Percentiles rank a stretch among this genome's conserved stretches.
These are phyloP conservation scores for Anthoscopus minutus DNA, from an alignment of 2,113 vertebrate genomes.

Conservation along the genomic window DNA sequence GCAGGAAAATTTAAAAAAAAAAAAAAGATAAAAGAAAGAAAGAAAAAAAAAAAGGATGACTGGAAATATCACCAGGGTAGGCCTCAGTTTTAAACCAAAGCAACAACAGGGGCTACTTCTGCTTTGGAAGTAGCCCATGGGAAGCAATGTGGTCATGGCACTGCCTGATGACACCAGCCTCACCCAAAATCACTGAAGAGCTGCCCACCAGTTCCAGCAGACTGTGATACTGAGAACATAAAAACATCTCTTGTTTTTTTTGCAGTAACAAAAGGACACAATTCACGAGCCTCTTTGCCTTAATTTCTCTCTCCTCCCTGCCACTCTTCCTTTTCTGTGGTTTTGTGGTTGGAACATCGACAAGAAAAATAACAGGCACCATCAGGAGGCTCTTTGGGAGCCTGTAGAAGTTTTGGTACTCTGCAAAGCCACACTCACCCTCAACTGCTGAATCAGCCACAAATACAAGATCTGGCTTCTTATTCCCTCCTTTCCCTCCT, in stretches of 20 bases:
- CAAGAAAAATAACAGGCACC: neutral
- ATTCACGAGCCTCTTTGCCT: neutral
- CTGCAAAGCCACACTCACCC: neutral
- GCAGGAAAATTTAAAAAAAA: neutral
- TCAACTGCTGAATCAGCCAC: constrained; percentile 26
- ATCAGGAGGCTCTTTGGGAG: neutral
- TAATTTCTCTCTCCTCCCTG: neutral
- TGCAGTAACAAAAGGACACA: neutral
- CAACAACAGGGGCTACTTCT: neutral
- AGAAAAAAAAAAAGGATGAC: neutral
- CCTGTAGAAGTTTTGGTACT: neutral
- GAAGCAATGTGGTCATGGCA: neutral
- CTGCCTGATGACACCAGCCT: neutral
- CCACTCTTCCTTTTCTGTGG: constrained; percentile 2
- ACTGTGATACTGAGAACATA: neutral
- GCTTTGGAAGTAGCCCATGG: neutral
- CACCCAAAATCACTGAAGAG: neutral
- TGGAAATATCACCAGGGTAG: neutral
- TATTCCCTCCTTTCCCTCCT: neutral
- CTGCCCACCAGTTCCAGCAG: neutral
- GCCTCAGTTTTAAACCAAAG: neutral
- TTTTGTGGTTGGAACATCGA: neutral
- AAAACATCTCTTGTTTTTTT: neutral
- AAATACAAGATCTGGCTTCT: neutral
- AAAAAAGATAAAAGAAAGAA: too few relatives aligned